Evolutionary conservation across 2,797 vertebrate species (phyloP).

Genomic region (Arrhamphus sclerolepis): DNA sequence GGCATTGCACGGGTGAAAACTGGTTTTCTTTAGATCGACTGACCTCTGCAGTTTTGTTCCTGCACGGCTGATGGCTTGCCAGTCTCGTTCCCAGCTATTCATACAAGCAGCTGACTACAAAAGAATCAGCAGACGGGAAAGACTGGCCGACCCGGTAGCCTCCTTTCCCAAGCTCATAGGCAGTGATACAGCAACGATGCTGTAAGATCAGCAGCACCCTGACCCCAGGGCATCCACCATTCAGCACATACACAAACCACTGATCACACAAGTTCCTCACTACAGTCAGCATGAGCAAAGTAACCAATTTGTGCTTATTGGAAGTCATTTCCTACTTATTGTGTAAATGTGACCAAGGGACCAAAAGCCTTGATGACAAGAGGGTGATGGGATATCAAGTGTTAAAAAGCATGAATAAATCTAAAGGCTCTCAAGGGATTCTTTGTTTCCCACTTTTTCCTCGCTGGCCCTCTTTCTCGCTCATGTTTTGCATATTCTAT

Average conservation of each 20-base stretch:
- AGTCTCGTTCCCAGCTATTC: conserved; percentile 59
- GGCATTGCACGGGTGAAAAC: conserved; percentile 45
- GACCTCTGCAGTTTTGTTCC: conserved; percentile 44
- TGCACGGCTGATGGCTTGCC: conserved; percentile 55
- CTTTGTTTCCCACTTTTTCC: conserved; percentile 39
- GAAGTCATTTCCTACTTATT: conserved; percentile 61
- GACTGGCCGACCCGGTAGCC: conserved; percentile 64
- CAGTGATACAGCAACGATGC: conserved; percentile 61
- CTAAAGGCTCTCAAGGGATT: conserved; percentile 52
- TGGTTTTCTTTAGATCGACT: conserved; percentile 40
- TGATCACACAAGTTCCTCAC: conserved; percentile 39
- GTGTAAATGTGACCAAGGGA: conserved; percentile 58
- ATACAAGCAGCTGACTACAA: conserved; percentile 62
- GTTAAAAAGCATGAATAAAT: conserved; percentile 70
- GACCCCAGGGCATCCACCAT: conserved; percentile 62
- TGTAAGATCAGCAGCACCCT: conserved; percentile 72
- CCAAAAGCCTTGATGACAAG: conserved; percentile 62
- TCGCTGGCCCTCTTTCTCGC: conserved; percentile 13
- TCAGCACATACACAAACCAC: conserved; percentile 66
- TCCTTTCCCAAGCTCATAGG: conserved; percentile 64
- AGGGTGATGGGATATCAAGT: conserved; percentile 69
- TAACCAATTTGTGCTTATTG: conserved; percentile 54
- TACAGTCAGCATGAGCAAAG: conserved; percentile 25
- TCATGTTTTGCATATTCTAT: conserved; percentile 48
- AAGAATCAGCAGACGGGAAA: conserved; percentile 76